A percentile compares a stretch with the other conserved stretches of the same genome.
These are phyloP conservation scores for Gryllus bimaculatus DNA, from an alignment of 1,140 invertebrate genomes.

Conservation along the genomic window DNA sequence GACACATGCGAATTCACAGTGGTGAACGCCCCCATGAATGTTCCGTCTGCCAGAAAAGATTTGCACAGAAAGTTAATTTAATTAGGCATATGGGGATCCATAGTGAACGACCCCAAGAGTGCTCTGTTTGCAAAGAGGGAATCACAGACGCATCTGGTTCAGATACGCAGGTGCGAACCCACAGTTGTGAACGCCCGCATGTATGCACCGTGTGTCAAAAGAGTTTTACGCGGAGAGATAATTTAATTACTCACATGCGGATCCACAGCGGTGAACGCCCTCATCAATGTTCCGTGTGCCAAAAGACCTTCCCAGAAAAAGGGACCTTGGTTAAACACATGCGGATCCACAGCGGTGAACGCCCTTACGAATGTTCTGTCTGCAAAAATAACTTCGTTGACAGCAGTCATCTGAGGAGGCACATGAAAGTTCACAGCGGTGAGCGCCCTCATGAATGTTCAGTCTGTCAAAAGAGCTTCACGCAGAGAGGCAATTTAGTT, in stretches of 20 bases:
- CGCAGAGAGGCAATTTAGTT: constrained; percentile 36
- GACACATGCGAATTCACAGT: constrained; percentile 24
- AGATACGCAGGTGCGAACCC: constrained; percentile 38
- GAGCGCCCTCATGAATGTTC: constrained; percentile 53
- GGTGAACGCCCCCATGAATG: constrained; percentile 46
- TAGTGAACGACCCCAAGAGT: neutral
- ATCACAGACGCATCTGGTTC: constrained; percentile 23
- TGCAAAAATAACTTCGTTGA: constrained; percentile 6
- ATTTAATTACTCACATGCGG: constrained; percentile 58
- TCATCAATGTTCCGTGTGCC: constrained; percentile 54
- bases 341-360: constrained; percentile 41
- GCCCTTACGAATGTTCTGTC: constrained; percentile 25
- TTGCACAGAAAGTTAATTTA: constrained; percentile 25
- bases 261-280: constrained; percentile 60
- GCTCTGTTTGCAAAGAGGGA: neutral
- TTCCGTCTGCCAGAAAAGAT: constrained; percentile 40
- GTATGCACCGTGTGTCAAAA: constrained; percentile 55
- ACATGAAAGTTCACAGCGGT: constrained; percentile 48
- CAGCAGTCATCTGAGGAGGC: constrained; percentile 23
- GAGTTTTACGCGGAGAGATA: constrained; percentile 58
- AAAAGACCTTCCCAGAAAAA: constrained; percentile 52
- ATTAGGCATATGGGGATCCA: neutral
- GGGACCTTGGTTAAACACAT: constrained; percentile 37
- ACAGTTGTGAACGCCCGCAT: constrained; percentile 60
- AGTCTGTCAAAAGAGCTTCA: constrained; percentile 46